Evolutionary conservation across 2,797 vertebrate genomes (phyloP).

Genomic region (Malacoctenus gilli): DNA sequence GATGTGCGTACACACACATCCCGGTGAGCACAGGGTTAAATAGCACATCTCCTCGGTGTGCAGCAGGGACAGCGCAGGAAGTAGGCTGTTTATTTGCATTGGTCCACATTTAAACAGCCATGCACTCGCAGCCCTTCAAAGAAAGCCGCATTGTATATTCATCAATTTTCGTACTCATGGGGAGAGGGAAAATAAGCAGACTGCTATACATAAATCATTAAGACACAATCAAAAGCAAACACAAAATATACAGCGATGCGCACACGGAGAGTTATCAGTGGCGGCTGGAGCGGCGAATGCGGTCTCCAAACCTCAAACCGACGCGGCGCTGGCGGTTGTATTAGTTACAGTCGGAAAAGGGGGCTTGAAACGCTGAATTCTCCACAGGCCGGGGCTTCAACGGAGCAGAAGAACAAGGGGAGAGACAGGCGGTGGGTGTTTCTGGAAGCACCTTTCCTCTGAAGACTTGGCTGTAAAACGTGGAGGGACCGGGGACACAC

Average conservation of each 20-base stretch:
- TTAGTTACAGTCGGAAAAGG: constrained; percentile 51
- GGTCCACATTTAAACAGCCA: constrained; percentile 74
- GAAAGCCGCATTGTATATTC: constrained; percentile 73
- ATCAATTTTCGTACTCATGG: constrained; percentile 70
- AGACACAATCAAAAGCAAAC: constrained; percentile 69
- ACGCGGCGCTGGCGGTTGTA: constrained; percentile 32
- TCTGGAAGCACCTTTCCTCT: constrained; percentile 74
- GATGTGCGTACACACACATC: constrained; percentile 55
- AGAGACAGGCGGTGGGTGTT: constrained; percentile 67
- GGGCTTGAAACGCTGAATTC: constrained; percentile 64
- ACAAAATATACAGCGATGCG: constrained; percentile 48
- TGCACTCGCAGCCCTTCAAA: constrained; percentile 69
- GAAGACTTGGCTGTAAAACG: constrained; percentile 79
- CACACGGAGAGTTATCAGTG: constrained; percentile 50
- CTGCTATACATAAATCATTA: constrained; percentile 77
- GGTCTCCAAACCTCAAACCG: constrained; percentile 66
- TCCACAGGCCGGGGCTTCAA: constrained; percentile 64
- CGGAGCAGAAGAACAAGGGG: constrained; percentile 63
- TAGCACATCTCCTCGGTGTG: constrained; percentile 55
- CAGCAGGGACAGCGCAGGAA: constrained; percentile 64
- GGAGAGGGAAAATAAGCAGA: constrained; percentile 74
- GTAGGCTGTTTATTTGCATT: constrained; percentile 76
- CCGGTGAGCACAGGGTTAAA: constrained; percentile 38
- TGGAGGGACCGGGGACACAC: constrained; percentile 80
- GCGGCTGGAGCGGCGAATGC: constrained; percentile 50